Conservation (phyloP, 2,888 invertebrate species). For the Nudaria mundana region DNA sequence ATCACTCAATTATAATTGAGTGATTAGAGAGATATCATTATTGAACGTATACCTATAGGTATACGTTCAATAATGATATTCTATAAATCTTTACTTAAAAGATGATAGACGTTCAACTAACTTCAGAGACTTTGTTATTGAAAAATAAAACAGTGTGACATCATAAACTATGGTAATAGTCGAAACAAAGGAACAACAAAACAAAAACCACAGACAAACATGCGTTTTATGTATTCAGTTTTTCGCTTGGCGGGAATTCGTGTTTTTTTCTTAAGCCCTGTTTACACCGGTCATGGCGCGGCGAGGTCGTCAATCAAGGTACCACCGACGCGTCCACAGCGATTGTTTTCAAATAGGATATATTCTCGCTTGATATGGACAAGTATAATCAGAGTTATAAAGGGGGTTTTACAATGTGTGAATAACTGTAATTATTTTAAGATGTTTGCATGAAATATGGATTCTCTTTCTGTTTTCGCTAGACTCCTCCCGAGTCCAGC, state of each 20-base stretch:
- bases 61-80: no score
- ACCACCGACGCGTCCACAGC: conserved; percentile 29
- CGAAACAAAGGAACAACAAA: conserved; percentile 2
- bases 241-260: conserved; percentile 11
- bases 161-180: no score
- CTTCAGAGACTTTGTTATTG: no score
- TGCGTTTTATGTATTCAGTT: conserved; percentile 28
- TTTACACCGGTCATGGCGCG: conserved; percentile 33
- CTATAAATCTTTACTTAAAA: no score
- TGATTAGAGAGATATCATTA: no score
- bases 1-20: no score
- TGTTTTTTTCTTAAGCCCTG: conserved; percentile 18
- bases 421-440: conserved; percentile 6
- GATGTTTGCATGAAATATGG: no score
- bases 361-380: conserved; percentile 38
- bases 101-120: no score
- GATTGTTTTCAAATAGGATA: conserved; percentile 61
- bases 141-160: no score
- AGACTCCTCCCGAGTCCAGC: no score
- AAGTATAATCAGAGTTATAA: conserved; percentile 43
- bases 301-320: conserved; percentile 45
- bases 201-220: conserved; percentile 20
- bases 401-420: conserved; percentile 8
- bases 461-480: no score
- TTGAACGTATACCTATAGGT: no score